These are phyloP conservation scores for Eolophus roseicapilla DNA, from an alignment of 2,113 vertebrate species.

Conservation along the genomic window DNA sequence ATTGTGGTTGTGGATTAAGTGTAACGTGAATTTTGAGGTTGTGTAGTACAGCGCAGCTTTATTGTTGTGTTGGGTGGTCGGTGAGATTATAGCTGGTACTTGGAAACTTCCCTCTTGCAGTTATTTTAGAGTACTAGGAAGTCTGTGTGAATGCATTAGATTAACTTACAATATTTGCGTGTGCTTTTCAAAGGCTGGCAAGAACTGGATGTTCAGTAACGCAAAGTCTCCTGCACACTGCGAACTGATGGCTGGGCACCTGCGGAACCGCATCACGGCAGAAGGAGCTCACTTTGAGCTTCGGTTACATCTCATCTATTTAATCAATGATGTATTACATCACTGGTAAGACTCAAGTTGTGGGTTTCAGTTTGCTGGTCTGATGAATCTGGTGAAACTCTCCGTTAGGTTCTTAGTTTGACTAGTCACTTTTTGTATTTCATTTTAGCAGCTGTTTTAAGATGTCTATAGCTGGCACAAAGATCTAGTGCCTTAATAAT, in stretches of 20 bases:
- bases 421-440: background rate
- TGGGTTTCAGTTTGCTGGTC: background rate
- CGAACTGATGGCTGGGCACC: conserved; percentile 92
- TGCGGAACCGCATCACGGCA: conserved; percentile 90
- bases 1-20: too few species aligned
- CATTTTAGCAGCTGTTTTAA: background rate
- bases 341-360: conserved; percentile 82
- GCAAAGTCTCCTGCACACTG: conserved; percentile 92
- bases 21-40: rapidly evolving
- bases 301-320: conserved; percentile 93
- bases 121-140: background rate
- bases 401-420: background rate
- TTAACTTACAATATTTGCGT: background rate
- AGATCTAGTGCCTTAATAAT: background rate
- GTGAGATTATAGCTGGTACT: background rate
- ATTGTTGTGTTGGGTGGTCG: rapidly evolving
- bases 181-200: conserved; percentile 82
- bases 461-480: background rate
- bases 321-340: conserved; percentile 95
- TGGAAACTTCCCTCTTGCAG: background rate
- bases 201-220: conserved; percentile 99
- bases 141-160: rapidly evolving
- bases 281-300: conserved; percentile 93
- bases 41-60: background rate
- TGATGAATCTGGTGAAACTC: background rate